Conservation (phyloP, 2,113 vertebrate genomes). For the Strix uralensis region DNA sequence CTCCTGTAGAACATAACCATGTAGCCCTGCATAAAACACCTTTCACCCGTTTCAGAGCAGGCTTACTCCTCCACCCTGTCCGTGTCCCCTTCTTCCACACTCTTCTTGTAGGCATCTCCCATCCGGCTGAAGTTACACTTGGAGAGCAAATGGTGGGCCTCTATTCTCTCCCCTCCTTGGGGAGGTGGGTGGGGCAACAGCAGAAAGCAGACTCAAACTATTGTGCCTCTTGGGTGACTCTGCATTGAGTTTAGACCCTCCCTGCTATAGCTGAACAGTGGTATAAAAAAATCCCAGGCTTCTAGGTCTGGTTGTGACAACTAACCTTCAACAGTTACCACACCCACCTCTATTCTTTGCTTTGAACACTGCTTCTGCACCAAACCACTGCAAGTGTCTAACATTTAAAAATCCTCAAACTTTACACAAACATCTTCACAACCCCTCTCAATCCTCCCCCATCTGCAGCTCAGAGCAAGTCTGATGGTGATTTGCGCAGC, state of each 20-base stretch:
- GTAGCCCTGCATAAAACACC: not conserved
- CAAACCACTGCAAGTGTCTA: not conserved
- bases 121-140: not conserved
- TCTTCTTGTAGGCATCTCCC: not conserved
- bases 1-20: not conserved
- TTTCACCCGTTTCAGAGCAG: not conserved
- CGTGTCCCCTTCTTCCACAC: not conserved
- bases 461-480: not conserved
- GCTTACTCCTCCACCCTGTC: not conserved
- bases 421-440: not conserved
- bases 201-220: not conserved
- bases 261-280: not conserved
- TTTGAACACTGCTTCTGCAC: not conserved
- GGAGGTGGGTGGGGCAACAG: not conserved
- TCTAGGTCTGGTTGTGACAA: not conserved
- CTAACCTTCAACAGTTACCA: not conserved
- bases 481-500: not conserved
- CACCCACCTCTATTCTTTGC: not conserved
- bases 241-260: not conserved
- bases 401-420: not conserved
- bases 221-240: rapidly evolving
- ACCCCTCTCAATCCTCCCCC: not conserved
- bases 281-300: not conserved
- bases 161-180: not conserved
- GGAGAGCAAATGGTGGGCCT: rapidly evolving